Percentiles rank a stretch among this genome's conserved stretches.
These are phyloP conservation scores for Drosophila bunnanda DNA, from an alignment of 2,888 invertebrate genomes.

Conservation along the genomic window DNA sequence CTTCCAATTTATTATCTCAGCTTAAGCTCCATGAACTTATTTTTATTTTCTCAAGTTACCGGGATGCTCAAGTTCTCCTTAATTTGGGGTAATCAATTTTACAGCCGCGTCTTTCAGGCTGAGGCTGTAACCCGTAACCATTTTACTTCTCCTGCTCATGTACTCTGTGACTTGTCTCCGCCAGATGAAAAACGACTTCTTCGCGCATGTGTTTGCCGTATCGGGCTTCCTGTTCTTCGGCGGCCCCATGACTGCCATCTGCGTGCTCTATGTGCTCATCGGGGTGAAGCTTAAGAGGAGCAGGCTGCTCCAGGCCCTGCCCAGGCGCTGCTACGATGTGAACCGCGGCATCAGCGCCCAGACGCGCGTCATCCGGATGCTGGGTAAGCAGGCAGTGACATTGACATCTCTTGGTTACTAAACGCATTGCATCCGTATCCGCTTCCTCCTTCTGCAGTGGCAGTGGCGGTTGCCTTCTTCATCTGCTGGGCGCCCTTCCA, in stretches of 20 bases:
- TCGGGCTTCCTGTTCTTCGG: conserved; percentile 94
- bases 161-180: conserved; percentile 15
- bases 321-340: conserved; percentile 85
- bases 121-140: conserved; percentile 10
- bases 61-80: background rate
- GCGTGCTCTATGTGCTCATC: conserved; percentile 91
- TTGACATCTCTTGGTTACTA: conserved; percentile 9
- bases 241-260: conserved; percentile 94
- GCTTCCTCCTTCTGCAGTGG: conserved; percentile 87
- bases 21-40: background rate
- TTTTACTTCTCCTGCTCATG: background rate
- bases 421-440: conserved; percentile 6
- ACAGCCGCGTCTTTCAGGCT: conserved; percentile 8
- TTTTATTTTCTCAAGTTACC: background rate
- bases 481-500: conserved; percentile 97
- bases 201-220: conserved; percentile 90
- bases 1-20: background rate
- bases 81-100: conserved; percentile 31
- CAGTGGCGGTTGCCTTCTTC: conserved; percentile 92
- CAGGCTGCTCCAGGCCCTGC: conserved; percentile 87
- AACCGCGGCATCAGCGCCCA: conserved; percentile 87
- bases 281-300: conserved; percentile 90
- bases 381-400: conserved; percentile 85
- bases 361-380: conserved; percentile 91
- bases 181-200: conserved; percentile 84